phyloP scores from a whole-genome alignment of 2,888 invertebrate species.

The Drosophila mercatorum region DNA sequence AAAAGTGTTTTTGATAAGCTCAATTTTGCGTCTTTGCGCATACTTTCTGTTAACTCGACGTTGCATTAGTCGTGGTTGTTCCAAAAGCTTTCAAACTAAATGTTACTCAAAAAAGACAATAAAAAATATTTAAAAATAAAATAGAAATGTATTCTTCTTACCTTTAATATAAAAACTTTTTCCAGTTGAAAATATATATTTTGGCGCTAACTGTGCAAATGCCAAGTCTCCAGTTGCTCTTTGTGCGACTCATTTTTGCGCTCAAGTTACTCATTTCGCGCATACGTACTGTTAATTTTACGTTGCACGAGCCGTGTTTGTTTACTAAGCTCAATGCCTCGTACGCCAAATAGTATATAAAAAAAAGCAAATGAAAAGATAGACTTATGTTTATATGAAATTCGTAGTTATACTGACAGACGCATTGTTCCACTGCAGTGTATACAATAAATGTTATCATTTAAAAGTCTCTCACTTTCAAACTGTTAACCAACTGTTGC shows the following conservation, averaged over 20 bases:
- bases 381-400: too few relatives aligned
- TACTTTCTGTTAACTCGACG: slow-evolving; percentile 19
- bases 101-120: background rate
- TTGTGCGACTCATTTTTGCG: slow-evolving; percentile 29
- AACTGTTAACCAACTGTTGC: slow-evolving; percentile 58
- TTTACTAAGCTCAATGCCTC: background rate
- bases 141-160: background rate
- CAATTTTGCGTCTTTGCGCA: slow-evolving; percentile 19
- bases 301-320: slow-evolving; percentile 4
- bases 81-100: background rate
- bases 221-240: background rate
- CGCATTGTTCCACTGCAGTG: too few relatives aligned
- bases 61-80: background rate
- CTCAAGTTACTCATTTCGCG: slow-evolving; percentile 10
- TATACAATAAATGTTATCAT: background rate
- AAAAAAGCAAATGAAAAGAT: too few relatives aligned
- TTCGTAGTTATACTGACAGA: too few relatives aligned
- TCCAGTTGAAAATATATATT: slow-evolving; percentile 18
- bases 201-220: slow-evolving; percentile 24
- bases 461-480: background rate
- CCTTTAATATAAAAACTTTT: background rate
- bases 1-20: background rate
- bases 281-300: slow-evolving; percentile 25
- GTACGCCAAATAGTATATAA: too few relatives aligned
- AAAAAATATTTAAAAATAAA: background rate